These are phyloP conservation scores for Atlantisia rogersi DNA, from an alignment of 2,113 vertebrate genomes.

Conservation along the genomic window DNA sequence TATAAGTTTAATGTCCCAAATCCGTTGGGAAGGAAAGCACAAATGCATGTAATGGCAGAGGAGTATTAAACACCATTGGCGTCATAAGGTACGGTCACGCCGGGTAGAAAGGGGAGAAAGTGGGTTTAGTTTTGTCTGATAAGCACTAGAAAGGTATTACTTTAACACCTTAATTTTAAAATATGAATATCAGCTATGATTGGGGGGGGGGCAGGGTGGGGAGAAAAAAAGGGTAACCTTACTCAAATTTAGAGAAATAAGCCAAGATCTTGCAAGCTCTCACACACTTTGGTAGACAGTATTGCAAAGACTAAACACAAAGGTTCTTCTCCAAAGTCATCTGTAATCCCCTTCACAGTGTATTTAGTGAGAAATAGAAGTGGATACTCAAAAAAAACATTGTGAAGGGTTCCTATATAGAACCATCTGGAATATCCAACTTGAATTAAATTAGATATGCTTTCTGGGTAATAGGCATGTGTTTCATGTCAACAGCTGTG, in stretches of 20 bases:
- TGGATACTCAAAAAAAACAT: background rate
- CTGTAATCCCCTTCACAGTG: background rate
- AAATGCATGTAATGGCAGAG: background rate
- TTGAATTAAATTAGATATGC: background rate
- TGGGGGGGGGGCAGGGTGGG: no score
- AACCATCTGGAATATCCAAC: background rate
- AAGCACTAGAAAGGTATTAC: accelerated
- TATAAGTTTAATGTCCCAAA: background rate
- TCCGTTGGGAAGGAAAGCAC: background rate
- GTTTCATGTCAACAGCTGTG: background rate
- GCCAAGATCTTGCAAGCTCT: background rate
- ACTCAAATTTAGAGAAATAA: background rate
- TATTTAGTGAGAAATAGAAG: background rate
- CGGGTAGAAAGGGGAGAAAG: background rate
- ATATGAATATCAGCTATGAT: background rate
- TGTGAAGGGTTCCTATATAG: background rate
- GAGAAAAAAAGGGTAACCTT: background rate
- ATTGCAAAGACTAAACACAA: background rate
- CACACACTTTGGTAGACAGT: background rate
- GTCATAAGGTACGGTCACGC: background rate
- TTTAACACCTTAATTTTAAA: background rate
- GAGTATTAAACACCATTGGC: background rate
- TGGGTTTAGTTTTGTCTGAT: background rate
- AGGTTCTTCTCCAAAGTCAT: background rate
- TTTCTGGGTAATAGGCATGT: background rate